Conservation (phyloP, 2,888 invertebrate species). For the Tenthredo livida region DNA sequence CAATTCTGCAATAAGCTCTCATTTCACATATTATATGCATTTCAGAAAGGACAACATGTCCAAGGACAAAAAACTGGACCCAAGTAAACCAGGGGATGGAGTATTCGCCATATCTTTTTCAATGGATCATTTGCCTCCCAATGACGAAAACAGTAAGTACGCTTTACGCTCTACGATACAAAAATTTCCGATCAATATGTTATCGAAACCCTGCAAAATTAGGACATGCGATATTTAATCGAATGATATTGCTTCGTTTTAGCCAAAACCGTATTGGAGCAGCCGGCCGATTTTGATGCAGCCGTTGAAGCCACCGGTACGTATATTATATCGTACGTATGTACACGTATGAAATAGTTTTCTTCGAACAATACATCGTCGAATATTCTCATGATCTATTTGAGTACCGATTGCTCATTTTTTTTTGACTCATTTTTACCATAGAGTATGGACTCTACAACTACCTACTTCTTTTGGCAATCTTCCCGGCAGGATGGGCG, state of each 20-base stretch:
- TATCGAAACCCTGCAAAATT: not conserved
- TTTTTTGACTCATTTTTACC: not conserved
- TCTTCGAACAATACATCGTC: not conserved
- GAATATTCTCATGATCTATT: not conserved
- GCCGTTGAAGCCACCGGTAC: slow-evolving; percentile 81
- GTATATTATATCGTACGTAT: not conserved
- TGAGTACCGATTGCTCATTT: not conserved
- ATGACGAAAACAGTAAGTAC: not conserved
- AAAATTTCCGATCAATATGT: not conserved
- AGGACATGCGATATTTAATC: not conserved
- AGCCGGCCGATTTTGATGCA: slow-evolving; percentile 82
- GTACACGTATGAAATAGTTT: not conserved
- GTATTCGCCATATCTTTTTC: slow-evolving; percentile 30
- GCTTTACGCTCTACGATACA: not conserved
- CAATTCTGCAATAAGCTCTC: not conserved
- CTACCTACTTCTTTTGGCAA: slow-evolving; percentile 80
- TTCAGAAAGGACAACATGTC: not conserved
- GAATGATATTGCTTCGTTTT: not conserved
- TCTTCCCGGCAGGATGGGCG: slow-evolving; percentile 84
- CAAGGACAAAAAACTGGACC: not conserved
- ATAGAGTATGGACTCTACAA: slow-evolving; percentile 86
- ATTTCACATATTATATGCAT: not conserved
- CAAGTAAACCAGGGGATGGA: not conserved
- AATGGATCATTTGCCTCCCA: not conserved
- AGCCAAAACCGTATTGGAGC: not conserved